A percentile compares a stretch with the other conserved stretches of the same genome.
Conservation (phyloP, 2,888 invertebrate species). For the Drosophila robusta region DNA sequence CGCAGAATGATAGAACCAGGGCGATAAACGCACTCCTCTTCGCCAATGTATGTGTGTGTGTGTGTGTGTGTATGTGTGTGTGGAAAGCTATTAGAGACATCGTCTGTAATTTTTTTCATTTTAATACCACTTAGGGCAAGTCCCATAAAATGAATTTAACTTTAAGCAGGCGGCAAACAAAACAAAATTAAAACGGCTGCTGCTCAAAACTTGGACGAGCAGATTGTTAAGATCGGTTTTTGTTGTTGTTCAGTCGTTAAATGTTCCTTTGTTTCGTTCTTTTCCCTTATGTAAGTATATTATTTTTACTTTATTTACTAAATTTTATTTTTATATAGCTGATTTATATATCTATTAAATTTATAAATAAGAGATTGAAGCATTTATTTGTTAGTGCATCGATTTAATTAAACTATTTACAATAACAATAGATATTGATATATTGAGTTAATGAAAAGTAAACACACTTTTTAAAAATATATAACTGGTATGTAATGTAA, state of each 20-base stretch:
- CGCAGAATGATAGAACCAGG: conserved; percentile 77
- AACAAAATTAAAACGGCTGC: conserved; percentile 26
- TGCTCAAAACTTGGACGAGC: conserved; percentile 32
- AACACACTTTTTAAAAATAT: too few species aligned
- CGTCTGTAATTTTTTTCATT: conserved; percentile 61
- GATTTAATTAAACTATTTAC: too few species aligned
- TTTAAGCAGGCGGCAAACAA: conserved; percentile 46
- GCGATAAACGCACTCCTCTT: conserved; percentile 67
- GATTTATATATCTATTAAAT: too few species aligned
- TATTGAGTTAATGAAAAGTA: too few species aligned
- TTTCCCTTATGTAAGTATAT: background rate
- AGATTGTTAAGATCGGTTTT: conserved; percentile 24
- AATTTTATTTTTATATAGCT: too few species aligned
- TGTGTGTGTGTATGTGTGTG: conserved; percentile 29
- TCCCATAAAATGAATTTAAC: conserved; percentile 58
- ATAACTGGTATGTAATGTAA: too few species aligned
- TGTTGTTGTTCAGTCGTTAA: background rate
- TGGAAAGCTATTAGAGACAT: conserved; percentile 63
- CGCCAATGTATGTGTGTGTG: conserved; percentile 10
- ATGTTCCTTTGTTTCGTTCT: background rate
- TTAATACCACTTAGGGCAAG: conserved; percentile 61
- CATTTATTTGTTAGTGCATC: too few species aligned
- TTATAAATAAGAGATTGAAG: too few species aligned
- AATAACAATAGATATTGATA: too few species aligned
- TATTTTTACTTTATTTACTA: too few species aligned